phyloP scores from a whole-genome alignment of 2,113 vertebrate species.

The Callospermophilus lateralis region DNA sequence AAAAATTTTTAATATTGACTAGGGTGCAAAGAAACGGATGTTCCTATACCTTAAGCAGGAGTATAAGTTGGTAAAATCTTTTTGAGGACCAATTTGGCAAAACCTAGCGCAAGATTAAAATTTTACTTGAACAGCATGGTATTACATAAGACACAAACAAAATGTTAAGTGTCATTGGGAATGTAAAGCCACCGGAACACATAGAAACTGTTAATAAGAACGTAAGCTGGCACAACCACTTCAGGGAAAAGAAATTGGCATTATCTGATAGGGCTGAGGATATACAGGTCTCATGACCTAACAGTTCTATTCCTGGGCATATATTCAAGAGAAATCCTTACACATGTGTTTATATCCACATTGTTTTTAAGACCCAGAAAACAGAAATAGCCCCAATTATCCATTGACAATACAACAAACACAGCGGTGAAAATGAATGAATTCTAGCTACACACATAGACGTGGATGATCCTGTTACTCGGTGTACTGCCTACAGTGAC shows the following conservation, averaged over 20 bases:
- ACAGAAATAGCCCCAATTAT: background rate
- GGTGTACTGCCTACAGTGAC: background rate
- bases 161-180: background rate
- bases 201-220: background rate
- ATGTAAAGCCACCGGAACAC: background rate
- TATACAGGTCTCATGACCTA: background rate
- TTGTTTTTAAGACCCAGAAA: conserved; percentile 6
- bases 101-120: background rate
- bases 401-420: background rate
- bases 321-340: conserved; percentile 24
- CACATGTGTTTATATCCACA: background rate
- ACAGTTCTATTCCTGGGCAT: background rate
- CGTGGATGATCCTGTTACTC: background rate
- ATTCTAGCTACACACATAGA: background rate
- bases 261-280: background rate
- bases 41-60: background rate
- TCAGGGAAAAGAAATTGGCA: background rate
- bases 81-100: conserved; percentile 13
- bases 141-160: conserved; percentile 2
- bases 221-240: background rate
- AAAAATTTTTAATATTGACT: conserved; percentile 25
- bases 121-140: conserved; percentile 5
- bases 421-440: background rate
- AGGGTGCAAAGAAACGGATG: background rate
- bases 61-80: background rate